Evolutionary conservation across 1,140 invertebrate species (phyloP).

Genomic region (Hylaeus anthracinus): DNA sequence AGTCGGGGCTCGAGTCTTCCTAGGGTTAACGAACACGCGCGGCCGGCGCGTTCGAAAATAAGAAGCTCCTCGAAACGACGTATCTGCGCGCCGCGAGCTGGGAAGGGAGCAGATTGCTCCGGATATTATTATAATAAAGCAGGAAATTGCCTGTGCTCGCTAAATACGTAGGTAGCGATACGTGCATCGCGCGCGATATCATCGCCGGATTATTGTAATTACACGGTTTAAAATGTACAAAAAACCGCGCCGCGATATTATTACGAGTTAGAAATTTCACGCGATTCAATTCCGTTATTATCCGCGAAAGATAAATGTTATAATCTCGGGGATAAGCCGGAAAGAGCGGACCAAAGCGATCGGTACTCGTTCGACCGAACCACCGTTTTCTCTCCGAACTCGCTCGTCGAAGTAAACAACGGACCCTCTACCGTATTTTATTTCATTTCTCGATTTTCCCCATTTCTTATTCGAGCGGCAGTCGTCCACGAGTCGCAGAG

Average conservation of each 20-base stretch:
- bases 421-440: too few species aligned
- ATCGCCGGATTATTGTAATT: slow-evolving; percentile 67
- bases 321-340: slow-evolving; percentile 8
- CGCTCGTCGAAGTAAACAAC: too few species aligned
- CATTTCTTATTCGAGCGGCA: too few species aligned
- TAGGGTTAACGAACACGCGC: slow-evolving; percentile 45
- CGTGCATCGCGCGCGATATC: slow-evolving; percentile 59
- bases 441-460: too few species aligned
- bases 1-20: too few species aligned
- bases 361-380: not conserved
- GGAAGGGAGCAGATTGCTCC: slow-evolving; percentile 57
- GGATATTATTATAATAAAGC: slow-evolving; percentile 69
- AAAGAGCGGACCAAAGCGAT: not conserved
- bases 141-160: slow-evolving; percentile 64
- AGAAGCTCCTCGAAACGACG: slow-evolving; percentile 48
- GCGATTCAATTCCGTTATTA: slow-evolving; percentile 51
- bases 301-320: slow-evolving; percentile 38
- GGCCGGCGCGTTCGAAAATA: slow-evolving; percentile 54
- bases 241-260: slow-evolving; percentile 42
- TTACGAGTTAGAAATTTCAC: slow-evolving; percentile 54
- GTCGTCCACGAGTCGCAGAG: too few species aligned
- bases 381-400: too few species aligned
- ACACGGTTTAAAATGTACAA: slow-evolving; percentile 47
- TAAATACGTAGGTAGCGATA: slow-evolving; percentile 65
- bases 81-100: slow-evolving; percentile 15